Evolutionary conservation across 2,797 vertebrate species (phyloP), one percentile per base, ranked within the genome.

Genomic region (Chaetodon trifasciatus): DNA sequence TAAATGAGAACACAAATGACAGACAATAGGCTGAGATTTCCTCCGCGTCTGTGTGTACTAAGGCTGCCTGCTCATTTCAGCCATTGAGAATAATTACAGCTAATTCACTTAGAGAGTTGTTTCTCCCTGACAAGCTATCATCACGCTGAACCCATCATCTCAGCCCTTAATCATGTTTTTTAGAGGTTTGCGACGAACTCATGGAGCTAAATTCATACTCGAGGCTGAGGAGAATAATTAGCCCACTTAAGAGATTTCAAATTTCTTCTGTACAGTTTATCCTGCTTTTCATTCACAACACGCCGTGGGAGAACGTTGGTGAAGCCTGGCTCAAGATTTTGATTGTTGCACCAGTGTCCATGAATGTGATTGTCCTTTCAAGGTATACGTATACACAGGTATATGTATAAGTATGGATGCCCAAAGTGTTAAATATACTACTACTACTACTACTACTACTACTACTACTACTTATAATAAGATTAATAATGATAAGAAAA

Each of bases 41-140:
- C 76, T 78, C 50, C 21, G 23, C 44, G 61, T 61, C 60, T 79
- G n/a, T 65, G 52, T 37, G 72, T 9, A 44, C 42, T 50, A 53
- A 64, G 72, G 71, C 70, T 40, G 68, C 71, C 73, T 52, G 70
- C 56, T 86, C 62, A 56, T 90, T 86, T 82, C 76, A 81, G 40
- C 69, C 70, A 78, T 60, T 76, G 50, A 84, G 56, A 79, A 70
- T 89, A 90, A 92, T 92, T 85, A 78, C 76, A 86, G 74, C 62
- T 86, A 86, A 84, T 86, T 85, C 70, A 80, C 63, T 89, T 84
- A 81, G 69, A 78, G 28, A 83, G 53, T 62, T 74, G 65, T 74
- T 79, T 81, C 56, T 83, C 60, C 56, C 74, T 78, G 74, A 91
- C 75, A 83, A 81, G 78, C 84, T 86, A 76, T 86, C 88, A 88